Percentiles rank a stretch among this genome's conserved stretches.
phyloP scores from a whole-genome alignment of 2,888 invertebrate genomes.

The Pristionchus japonicus region DNA sequence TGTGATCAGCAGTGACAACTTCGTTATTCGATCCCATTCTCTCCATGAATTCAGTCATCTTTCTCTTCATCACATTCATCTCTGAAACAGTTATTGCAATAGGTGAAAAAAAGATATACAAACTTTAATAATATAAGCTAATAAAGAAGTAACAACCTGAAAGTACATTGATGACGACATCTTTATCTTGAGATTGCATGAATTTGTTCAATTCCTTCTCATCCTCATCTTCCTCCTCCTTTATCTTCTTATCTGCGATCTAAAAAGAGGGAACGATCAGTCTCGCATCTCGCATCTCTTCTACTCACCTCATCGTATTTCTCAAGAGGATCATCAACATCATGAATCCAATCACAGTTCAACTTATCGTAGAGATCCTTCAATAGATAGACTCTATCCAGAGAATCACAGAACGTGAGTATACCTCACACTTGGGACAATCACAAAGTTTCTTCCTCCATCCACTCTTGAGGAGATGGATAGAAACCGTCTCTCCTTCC shows the following conservation, averaged over 20 bases:
- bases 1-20: constrained; percentile 54
- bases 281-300: background rate
- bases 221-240: background rate
- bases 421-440: constrained; percentile 42
- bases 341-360: constrained; percentile 39
- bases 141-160: no score
- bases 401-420: background rate
- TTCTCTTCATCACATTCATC: constrained; percentile 55
- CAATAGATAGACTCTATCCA: no score
- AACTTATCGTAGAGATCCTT: constrained; percentile 32
- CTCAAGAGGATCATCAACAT: constrained; percentile 32
- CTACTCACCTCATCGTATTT: constrained; percentile 14
- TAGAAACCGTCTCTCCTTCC: background rate
- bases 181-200: background rate
- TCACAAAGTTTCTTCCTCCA: constrained; percentile 29
- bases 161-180: constrained; percentile 33
- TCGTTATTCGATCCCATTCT: constrained; percentile 13
- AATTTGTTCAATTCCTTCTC: constrained; percentile 25
- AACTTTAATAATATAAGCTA: no score
- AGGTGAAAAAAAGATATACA: no score
- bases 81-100: constrained; percentile 51
- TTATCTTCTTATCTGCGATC: constrained; percentile 6
- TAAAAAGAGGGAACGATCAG: background rate
- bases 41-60: constrained; percentile 52
- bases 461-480: background rate